These are phyloP conservation scores for Nemotelus pantherinus DNA, from an alignment of 2,888 invertebrate species.

Conservation along the genomic window DNA sequence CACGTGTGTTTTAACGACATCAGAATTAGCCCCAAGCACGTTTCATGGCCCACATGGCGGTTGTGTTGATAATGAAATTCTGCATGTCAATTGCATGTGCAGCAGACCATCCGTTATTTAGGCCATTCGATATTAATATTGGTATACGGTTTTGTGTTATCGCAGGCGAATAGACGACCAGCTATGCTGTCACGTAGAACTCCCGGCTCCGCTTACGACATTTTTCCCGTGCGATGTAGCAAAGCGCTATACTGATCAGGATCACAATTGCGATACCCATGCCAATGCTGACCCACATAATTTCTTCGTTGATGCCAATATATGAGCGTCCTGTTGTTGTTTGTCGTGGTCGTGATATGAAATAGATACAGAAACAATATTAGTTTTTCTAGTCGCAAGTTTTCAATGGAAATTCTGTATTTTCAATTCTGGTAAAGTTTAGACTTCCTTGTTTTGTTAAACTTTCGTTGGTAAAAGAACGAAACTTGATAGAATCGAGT, in stretches of 20 bases:
- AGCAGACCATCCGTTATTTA: constrained; percentile 41
- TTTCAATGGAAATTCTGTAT: background rate
- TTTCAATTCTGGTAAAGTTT: background rate
- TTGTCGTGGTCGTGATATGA: background rate
- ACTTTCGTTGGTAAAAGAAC: too few species aligned
- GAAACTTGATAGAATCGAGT: too few species aligned
- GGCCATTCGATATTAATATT: constrained; percentile 20
- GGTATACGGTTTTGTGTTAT: constrained; percentile 28
- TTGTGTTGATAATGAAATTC: constrained; percentile 44
- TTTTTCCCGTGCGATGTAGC: constrained; percentile 83
- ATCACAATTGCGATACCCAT: constrained; percentile 72
- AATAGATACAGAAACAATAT: background rate
- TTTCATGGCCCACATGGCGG: constrained; percentile 44
- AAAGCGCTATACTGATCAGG: constrained; percentile 82
- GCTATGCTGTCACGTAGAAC: constrained; percentile 75
- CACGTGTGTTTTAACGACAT: background rate
- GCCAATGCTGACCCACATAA: constrained; percentile 89
- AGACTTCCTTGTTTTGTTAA: too few species aligned
- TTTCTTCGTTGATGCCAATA: constrained; percentile 87
- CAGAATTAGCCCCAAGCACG: constrained; percentile 46
- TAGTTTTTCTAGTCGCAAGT: background rate
- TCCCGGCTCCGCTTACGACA: constrained; percentile 77
- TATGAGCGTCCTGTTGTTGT: constrained; percentile 76
- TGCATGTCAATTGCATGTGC: constrained; percentile 45
- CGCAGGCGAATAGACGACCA: constrained; percentile 53